Conservation (phyloP, 1,140 invertebrate genomes). For the Lethrus apterus region DNA sequence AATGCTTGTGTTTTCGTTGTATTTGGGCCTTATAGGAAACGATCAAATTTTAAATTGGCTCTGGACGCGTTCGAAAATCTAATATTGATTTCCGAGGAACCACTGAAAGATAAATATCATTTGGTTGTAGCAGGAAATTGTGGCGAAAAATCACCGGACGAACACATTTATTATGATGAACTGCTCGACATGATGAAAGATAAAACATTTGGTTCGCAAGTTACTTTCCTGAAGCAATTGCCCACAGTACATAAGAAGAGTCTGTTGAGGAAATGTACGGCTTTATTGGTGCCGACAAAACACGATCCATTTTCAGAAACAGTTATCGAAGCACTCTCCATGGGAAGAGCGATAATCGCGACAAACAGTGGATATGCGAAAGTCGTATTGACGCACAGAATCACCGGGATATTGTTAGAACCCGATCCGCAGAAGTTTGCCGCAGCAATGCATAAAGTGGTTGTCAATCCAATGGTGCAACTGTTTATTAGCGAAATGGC, state of each 20-base stretch:
- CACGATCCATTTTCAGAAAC: slow-evolving; percentile 31
- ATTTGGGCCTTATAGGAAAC: slow-evolving; percentile 28
- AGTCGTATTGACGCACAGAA: slow-evolving; percentile 27
- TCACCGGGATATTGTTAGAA: slow-evolving; percentile 32
- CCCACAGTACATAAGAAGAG: slow-evolving; percentile 33
- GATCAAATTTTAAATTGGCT: slow-evolving; percentile 33
- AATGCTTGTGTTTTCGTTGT: slow-evolving; percentile 29
- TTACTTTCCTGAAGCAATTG: slow-evolving; percentile 31
- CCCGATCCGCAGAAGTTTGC: slow-evolving; percentile 29
- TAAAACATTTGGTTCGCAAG: slow-evolving; percentile 28
- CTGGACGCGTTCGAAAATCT: slow-evolving; percentile 32
- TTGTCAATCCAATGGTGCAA: slow-evolving; percentile 18
- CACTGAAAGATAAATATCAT: slow-evolving; percentile 26
- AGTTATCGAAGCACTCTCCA: slow-evolving; percentile 28
- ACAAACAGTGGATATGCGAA: slow-evolving; percentile 30
- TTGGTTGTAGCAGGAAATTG: slow-evolving; percentile 33
- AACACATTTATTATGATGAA: slow-evolving; percentile 29
- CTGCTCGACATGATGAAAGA: slow-evolving; percentile 26
- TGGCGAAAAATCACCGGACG: slow-evolving; percentile 19
- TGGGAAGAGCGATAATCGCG: slow-evolving; percentile 31
- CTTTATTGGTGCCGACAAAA: slow-evolving; percentile 28
- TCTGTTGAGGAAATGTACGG: slow-evolving; percentile 27
- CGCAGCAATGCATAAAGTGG: slow-evolving; percentile 25
- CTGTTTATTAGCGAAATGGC: slow-evolving; percentile 24
- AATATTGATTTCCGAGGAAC: slow-evolving; percentile 19